A percentile compares a stretch with the other conserved stretches of the same genome.
phyloP scores from a whole-genome alignment of 1,140 invertebrate species.

The Choristoneura fumiferana region DNA sequence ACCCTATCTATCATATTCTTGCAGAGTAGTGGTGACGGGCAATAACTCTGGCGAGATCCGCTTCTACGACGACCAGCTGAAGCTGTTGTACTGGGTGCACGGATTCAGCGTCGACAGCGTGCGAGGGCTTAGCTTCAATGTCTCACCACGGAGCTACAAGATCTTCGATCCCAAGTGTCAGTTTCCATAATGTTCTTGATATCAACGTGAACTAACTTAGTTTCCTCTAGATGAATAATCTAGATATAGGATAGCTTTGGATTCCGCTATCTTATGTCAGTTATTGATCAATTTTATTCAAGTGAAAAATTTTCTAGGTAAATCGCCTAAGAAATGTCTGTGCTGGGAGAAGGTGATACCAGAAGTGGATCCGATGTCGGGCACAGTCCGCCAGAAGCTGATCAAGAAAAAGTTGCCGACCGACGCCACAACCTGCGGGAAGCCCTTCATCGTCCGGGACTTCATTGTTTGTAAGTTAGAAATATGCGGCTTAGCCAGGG shows the following conservation, averaged over 20 bases:
- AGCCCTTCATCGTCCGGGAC: conserved; percentile 71
- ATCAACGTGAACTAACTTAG: too few relatives aligned
- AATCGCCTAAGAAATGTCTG: conserved; percentile 38
- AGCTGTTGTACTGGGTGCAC: conserved; percentile 78
- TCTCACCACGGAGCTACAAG: conserved; percentile 52
- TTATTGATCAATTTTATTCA: too few relatives aligned
- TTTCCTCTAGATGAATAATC: too few relatives aligned
- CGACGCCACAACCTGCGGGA: conserved; percentile 64
- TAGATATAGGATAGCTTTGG: too few relatives aligned
- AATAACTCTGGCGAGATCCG: conserved; percentile 72
- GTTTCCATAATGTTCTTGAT: too few relatives aligned
- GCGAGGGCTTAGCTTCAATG: conserved; percentile 74
- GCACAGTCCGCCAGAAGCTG: conserved; percentile 41
- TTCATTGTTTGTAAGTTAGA: conserved; percentile 76
- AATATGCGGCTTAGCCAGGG: too few relatives aligned
- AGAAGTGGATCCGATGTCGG: conserved; percentile 39
- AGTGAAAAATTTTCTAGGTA: conserved; percentile 42
- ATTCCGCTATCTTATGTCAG: too few relatives aligned
- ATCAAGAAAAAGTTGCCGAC: conserved; percentile 56
- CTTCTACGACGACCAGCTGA: conserved; percentile 79
- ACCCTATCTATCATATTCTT: neutral
- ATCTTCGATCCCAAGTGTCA: conserved; percentile 61
- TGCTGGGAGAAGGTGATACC: conserved; percentile 55
- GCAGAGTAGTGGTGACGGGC: conserved; percentile 75
- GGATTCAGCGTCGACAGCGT: conserved; percentile 70